Conservation (phyloP, 2,797 vertebrate genomes). For the Ctenochaetus hawaiiensis region DNA sequence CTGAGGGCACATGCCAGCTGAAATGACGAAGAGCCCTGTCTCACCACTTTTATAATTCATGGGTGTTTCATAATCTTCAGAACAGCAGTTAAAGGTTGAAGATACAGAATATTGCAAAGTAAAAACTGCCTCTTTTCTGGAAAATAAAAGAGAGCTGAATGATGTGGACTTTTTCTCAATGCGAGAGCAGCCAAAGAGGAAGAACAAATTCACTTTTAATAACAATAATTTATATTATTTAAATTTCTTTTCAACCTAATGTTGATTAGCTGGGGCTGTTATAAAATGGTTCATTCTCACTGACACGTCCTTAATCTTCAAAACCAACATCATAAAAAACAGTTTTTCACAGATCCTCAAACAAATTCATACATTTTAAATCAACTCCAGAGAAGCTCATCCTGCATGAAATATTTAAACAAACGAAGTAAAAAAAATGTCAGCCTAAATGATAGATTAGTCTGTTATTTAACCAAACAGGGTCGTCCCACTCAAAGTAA, state of each 20-base stretch:
- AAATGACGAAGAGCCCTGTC: conserved; percentile 10
- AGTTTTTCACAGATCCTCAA: background rate
- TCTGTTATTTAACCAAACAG: conserved; percentile 10
- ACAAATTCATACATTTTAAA: background rate
- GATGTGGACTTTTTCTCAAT: background rate
- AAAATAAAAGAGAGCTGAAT: conserved; percentile 7
- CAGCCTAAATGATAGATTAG: conserved; percentile 15
- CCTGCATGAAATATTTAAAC: background rate
- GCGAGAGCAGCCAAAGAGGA: background rate
- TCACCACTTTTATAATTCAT: conserved; percentile 45
- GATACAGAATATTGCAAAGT: conserved; percentile 25
- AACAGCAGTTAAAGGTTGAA: conserved; percentile 30
- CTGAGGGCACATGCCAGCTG: conserved; percentile 11
- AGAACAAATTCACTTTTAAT: background rate
- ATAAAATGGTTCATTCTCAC: background rate
- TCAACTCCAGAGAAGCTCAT: background rate
- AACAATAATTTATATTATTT: too few species aligned
- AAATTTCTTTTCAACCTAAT: background rate
- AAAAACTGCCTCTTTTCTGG: background rate
- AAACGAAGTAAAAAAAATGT: background rate
- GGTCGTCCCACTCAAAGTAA: background rate
- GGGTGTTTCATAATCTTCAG: conserved; percentile 24
- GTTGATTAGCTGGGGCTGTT: background rate
- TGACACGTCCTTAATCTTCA: conserved; percentile 1
- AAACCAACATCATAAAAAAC: background rate